Evolutionary conservation across 2,797 vertebrate species (phyloP).

Genomic region (Melanotaenia pygmaea): DNA sequence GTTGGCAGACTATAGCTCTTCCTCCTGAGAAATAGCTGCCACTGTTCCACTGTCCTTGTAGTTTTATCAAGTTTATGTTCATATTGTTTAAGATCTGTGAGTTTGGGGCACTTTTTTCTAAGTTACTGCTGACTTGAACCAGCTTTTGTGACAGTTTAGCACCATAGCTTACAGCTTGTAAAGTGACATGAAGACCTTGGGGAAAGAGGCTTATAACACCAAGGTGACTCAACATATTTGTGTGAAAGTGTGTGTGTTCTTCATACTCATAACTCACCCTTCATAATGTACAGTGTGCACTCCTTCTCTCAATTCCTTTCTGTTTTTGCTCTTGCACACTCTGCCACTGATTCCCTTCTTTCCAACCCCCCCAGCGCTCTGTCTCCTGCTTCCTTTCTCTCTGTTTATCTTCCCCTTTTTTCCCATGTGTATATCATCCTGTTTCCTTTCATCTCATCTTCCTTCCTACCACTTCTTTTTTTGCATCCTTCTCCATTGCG

Average conservation of each 20-base stretch:
- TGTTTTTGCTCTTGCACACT: conserved; percentile 13
- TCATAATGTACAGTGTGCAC: conserved; percentile 47
- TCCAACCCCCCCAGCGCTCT: conserved; percentile 27
- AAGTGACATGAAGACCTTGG: conserved; percentile 47
- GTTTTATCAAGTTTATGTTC: conserved; percentile 1
- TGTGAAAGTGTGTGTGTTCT: conserved; percentile 6
- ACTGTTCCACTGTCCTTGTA: background rate
- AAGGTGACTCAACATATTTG: conserved; percentile 45
- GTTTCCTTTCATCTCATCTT: conserved; percentile 61
- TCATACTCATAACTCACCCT: conserved; percentile 49
- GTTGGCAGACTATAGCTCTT: no score
- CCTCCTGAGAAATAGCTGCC: no score
- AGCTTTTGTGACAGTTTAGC: conserved; percentile 40
- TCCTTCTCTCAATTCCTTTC: background rate
- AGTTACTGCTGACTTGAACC: conserved; percentile 7
- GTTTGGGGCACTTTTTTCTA: conserved; percentile 19
- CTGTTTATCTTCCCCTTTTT: conserved; percentile 30
- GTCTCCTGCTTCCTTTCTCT: conserved; percentile 50
- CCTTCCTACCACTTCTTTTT: conserved; percentile 42
- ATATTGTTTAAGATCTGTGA: conserved; percentile 1
- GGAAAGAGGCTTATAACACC: conserved; percentile 46
- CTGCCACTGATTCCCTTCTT: conserved; percentile 8
- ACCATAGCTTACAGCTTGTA: conserved; percentile 31
- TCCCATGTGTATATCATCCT: conserved; percentile 50
- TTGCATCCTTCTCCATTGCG: conserved; percentile 33